Percentiles rank a stretch among this genome's conserved stretches.
Conservation (phyloP, 2,797 vertebrate species). For the Malurus splendens region DNA sequence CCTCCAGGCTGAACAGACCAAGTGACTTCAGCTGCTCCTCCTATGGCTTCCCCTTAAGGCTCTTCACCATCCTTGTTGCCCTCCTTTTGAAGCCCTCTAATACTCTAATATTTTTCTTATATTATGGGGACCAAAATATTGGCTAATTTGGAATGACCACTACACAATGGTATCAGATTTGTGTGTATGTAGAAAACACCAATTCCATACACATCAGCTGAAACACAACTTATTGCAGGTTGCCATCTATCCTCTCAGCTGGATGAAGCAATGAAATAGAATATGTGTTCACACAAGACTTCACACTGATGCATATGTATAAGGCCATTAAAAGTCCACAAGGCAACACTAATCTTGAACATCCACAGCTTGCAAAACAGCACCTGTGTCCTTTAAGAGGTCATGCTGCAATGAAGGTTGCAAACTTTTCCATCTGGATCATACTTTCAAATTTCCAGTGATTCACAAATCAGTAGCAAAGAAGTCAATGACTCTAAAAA, state of each 20-base stretch:
- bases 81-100: neutral
- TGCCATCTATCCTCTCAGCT: neutral
- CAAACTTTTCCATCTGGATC: neutral
- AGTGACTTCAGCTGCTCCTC: neutral
- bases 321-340: neutral
- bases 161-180: neutral
- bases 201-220: neutral
- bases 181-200: neutral
- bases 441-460: neutral
- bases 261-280: neutral
- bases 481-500: neutral
- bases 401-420: neutral
- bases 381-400: neutral
- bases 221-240: neutral
- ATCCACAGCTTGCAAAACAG: neutral
- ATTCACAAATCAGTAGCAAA: neutral
- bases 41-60: neutral
- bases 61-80: neutral
- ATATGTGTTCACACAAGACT: neutral
- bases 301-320: neutral
- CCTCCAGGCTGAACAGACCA: neutral
- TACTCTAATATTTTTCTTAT: neutral
- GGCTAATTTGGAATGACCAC: neutral
- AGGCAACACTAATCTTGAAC: neutral
- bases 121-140: neutral